Percentiles rank a stretch among this genome's conserved stretches.
These are phyloP conservation scores for Channa maculata DNA, from an alignment of 2,113 vertebrate genomes.

Conservation along the genomic window DNA sequence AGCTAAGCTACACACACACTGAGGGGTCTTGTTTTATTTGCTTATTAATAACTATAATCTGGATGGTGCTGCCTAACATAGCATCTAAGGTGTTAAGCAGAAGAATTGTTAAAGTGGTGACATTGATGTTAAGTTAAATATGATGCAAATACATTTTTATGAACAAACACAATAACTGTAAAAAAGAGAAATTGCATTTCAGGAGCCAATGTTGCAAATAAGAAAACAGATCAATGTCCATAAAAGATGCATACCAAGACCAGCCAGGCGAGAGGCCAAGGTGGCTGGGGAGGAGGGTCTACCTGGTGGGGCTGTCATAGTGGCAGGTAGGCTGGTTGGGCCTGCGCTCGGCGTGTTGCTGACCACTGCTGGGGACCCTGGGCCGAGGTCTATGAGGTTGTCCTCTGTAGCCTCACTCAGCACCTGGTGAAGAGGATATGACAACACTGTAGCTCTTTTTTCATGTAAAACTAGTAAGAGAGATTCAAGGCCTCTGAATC, in stretches of 20 bases:
- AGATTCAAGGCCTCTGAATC: neutral
- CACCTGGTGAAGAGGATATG: constrained; percentile 80
- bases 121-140: too few species aligned
- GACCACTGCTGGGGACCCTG: constrained; percentile 96
- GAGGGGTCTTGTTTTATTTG: too few species aligned
- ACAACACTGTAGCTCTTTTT: neutral
- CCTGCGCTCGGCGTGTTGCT: constrained; percentile 89
- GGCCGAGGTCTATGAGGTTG: constrained; percentile 97
- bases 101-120: too few species aligned
- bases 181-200: too few species aligned
- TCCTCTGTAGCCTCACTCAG: constrained; percentile 95
- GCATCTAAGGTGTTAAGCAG: too few species aligned
- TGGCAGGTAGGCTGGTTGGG: constrained; percentile 71
- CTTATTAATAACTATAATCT: too few species aligned
- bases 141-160: too few species aligned
- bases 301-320: constrained; percentile 53
- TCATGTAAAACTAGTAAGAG: neutral
- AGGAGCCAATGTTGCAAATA: too few species aligned
- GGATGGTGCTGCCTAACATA: too few species aligned
- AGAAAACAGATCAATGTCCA: too few species aligned
- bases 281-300: constrained; percentile 82
- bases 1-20: too few species aligned
- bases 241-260: constrained; percentile 86
- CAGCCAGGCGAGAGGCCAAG: constrained; percentile 92
- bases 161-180: too few species aligned